Conservation (phyloP, 2,797 vertebrate species). For the Morelia viridis region DNA sequence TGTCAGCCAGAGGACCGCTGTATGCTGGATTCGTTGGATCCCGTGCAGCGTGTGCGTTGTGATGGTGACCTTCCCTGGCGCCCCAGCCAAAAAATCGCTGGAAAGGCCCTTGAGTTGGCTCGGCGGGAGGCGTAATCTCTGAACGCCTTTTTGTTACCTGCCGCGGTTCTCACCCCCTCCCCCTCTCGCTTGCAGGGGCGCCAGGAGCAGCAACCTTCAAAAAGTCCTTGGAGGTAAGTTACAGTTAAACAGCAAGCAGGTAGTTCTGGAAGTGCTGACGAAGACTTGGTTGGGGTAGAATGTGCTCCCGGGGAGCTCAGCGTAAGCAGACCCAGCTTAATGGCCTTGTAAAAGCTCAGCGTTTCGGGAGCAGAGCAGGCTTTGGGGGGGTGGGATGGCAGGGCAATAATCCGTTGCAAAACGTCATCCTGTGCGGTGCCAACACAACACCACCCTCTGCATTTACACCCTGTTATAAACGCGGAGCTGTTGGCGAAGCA, state of each 20-base stretch:
- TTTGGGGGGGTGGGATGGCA: not conserved
- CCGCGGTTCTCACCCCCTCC: not conserved
- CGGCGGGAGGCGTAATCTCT: not conserved
- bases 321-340: no score
- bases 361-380: no score
- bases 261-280: no score
- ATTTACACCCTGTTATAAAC: not conserved
- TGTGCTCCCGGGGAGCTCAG: no score
- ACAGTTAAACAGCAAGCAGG: accelerated
- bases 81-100: not conserved
- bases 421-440: no score
- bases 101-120: not conserved
- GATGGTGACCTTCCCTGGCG: accelerated
- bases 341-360: no score
- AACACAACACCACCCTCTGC: not conserved
- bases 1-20: not conserved
- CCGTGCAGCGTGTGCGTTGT: not conserved
- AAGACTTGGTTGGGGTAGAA: no score
- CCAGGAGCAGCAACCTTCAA: slow-evolving; percentile 58
- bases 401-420: not conserved
- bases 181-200: slow-evolving; percentile 46
- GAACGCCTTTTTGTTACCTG: no score
- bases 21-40: not conserved
- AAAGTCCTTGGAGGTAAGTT: slow-evolving; percentile 71
- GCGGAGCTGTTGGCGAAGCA: not conserved